These are phyloP conservation scores for Orientallactaga bullata DNA, from an alignment of 2,113 vertebrate species.

Conservation along the genomic window DNA sequence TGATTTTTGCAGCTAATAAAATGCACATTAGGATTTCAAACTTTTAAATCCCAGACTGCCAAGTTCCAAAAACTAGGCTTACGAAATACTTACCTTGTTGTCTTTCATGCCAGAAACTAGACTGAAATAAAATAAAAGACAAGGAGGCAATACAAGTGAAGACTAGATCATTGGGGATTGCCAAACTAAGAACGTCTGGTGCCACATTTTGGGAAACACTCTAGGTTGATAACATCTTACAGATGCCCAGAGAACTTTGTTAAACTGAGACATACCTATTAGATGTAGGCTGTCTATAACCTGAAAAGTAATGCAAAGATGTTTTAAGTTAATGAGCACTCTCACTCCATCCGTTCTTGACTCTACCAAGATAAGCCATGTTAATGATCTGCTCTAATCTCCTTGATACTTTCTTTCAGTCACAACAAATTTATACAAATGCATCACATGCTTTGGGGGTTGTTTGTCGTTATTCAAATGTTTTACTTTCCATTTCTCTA, in stretches of 20 bases:
- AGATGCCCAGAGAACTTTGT: not conserved
- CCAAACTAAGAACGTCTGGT: not conserved
- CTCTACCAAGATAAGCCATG: not conserved
- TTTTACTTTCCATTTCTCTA: constrained; percentile 6
- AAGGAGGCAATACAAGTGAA: not conserved
- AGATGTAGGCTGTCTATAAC: no score
- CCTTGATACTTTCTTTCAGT: not conserved
- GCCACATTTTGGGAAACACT: not conserved
- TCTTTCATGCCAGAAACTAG: constrained; percentile 21
- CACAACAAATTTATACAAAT: not conserved
- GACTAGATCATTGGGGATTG: not conserved
- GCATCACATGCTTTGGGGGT: not conserved
- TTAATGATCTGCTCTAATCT: not conserved
- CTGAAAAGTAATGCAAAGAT: not conserved
- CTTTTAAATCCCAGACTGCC: not conserved
- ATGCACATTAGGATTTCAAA: constrained; percentile 26
- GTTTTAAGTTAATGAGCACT: not conserved
- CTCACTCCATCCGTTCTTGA: not conserved
- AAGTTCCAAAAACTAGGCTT: not conserved
- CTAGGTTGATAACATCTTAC: not conserved
- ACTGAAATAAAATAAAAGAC: constrained; percentile 3
- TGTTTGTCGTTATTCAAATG: not conserved
- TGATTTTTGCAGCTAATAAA: constrained; percentile 12
- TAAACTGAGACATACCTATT: not conserved
- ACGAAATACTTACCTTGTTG: not conserved